Percentiles rank a stretch among this genome's conserved stretches.
phyloP scores from a whole-genome alignment of 2,888 invertebrate genomes.

The Polydrusus tereticollis region DNA sequence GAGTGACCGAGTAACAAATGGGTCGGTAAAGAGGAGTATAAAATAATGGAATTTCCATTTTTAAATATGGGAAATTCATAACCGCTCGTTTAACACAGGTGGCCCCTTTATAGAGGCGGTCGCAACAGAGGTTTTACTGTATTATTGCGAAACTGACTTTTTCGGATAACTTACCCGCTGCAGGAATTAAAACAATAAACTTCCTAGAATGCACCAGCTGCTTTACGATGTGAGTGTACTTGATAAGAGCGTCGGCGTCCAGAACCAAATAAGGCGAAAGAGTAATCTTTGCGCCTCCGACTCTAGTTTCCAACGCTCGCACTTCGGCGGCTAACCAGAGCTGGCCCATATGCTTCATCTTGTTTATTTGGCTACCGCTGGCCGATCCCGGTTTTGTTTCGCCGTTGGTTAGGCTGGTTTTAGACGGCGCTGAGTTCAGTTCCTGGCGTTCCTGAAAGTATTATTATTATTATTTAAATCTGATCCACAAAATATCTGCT shows the following conservation, averaged over 20 bases:
- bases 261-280: slow-evolving; percentile 91
- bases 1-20: too few species aligned
- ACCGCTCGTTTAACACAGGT: too few species aligned
- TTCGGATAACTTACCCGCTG: slow-evolving; percentile 77
- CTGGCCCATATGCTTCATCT: slow-evolving; percentile 88
- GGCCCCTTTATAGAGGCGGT: too few species aligned
- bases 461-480: too few species aligned
- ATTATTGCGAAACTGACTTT: background rate
- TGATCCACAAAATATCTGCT: too few species aligned
- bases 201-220: slow-evolving; percentile 85
- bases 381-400: slow-evolving; percentile 20
- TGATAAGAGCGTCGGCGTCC: slow-evolving; percentile 84
- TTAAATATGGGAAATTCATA: too few species aligned
- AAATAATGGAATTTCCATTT: too few species aligned
- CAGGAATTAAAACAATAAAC: slow-evolving; percentile 90
- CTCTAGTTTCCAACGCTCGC: slow-evolving; percentile 83
- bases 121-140: background rate
- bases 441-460: slow-evolving; percentile 54
- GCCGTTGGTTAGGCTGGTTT: slow-evolving; percentile 43
- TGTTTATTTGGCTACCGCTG: slow-evolving; percentile 65
- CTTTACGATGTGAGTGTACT: slow-evolving; percentile 83
- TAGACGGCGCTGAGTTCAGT: slow-evolving; percentile 47
- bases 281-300: slow-evolving; percentile 67
- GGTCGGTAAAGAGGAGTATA: too few species aligned
- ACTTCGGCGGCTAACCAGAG: slow-evolving; percentile 92